Conservation (phyloP, 23 tunicate genomes). For the Corella eumyota region DNA sequence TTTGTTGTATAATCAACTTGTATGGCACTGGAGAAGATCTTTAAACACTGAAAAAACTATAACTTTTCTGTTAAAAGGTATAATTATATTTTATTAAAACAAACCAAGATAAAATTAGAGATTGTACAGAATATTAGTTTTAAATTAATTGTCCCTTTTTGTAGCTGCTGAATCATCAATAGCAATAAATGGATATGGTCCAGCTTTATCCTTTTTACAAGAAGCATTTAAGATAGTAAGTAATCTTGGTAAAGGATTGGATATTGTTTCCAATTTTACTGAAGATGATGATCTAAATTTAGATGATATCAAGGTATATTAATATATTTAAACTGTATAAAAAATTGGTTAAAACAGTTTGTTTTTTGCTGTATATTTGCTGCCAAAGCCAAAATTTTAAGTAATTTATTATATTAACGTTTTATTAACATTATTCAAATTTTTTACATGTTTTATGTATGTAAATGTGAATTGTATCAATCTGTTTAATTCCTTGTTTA, state of each 20-base stretch:
- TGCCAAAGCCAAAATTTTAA: no score
- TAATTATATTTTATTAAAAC: neutral
- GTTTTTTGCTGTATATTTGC: no score
- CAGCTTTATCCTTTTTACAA: slow-evolving; percentile 33
- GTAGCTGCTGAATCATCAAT: slow-evolving; percentile 73
- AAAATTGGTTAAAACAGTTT: neutral
- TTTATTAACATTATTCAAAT: no score
- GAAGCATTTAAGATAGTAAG: slow-evolving; percentile 51
- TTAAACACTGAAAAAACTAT: slow-evolving; percentile 64
- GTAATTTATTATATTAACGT: no score
- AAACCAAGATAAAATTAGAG: neutral
- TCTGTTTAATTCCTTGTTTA: neutral
- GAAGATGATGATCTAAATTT: slow-evolving; percentile 34
- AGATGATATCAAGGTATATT: slow-evolving; percentile 53
- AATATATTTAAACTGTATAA: neutral
- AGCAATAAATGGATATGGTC: slow-evolving; percentile 15
- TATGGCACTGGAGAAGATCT: slow-evolving; percentile 68
- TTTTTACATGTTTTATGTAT: no score
- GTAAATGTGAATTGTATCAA: no score
- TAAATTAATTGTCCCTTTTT: neutral
- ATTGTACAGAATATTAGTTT: neutral
- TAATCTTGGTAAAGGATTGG: slow-evolving; percentile 53
- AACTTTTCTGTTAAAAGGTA: slow-evolving; percentile 51
- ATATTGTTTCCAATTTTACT: slow-evolving; percentile 51
- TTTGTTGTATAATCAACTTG: slow-evolving; percentile 49